These are phyloP conservation scores for Hemibagrus guttatus DNA, from an alignment of 2,797 vertebrate species.

Conservation along the genomic window DNA sequence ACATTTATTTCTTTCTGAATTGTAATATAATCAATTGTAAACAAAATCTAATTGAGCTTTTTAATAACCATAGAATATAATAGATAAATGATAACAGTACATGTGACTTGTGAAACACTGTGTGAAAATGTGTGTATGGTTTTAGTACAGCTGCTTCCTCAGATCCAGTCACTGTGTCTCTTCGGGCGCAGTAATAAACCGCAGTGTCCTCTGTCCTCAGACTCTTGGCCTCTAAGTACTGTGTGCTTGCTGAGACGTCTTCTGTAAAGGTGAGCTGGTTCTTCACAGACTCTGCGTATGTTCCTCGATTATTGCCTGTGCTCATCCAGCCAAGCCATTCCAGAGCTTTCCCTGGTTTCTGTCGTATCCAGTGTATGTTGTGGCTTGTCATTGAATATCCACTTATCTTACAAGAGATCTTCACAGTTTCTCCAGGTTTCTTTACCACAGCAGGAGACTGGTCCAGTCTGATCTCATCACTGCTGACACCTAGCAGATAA, in stretches of 20 bases:
- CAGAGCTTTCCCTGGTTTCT: conserved; percentile 36
- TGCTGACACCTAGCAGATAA: not conserved
- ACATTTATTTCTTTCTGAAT: no score
- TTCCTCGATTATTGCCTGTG: not conserved
- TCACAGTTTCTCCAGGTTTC: conserved; percentile 43
- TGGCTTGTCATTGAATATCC: accelerated
- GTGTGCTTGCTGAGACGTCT: not conserved
- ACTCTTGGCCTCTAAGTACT: conserved; percentile 1
- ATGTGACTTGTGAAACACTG: no score
- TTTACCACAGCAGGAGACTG: conserved; percentile 32
- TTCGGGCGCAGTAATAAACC: conserved; percentile 34
- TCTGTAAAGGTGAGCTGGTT: not conserved
- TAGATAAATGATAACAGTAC: no score
- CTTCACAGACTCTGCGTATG: not conserved
- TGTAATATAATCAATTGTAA: no score
- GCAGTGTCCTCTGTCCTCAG: conserved; percentile 26
- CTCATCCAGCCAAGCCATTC: not conserved
- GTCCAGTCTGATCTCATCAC: conserved; percentile 16
- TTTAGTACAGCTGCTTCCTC: conserved; percentile 2
- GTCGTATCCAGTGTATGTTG: not conserved
- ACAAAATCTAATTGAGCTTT: no score
- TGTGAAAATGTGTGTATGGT: not conserved
- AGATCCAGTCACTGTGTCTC: not conserved
- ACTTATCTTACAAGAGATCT: not conserved
- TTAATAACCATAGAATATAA: no score